These are phyloP conservation scores for Drosophila pectinifera DNA, from an alignment of 1,140 invertebrate species.

Conservation along the genomic window DNA sequence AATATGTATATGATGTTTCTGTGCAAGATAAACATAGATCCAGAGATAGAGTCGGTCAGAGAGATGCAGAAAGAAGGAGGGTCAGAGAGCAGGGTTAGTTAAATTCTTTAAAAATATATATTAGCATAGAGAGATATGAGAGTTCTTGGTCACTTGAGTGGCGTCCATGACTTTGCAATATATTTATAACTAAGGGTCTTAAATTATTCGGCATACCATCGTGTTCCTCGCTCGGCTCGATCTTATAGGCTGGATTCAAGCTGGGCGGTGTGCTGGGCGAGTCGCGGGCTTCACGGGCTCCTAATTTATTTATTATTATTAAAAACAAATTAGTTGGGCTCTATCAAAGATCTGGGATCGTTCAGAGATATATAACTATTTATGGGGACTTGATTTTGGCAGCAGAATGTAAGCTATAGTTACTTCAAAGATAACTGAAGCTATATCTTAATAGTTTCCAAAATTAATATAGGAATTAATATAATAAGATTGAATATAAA, in stretches of 20 bases:
- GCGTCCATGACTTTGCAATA: not conserved
- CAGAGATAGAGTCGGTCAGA: conserved; percentile 22
- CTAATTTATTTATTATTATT: conserved; percentile 43
- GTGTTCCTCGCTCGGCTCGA: conserved; percentile 78
- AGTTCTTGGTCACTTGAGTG: conserved; percentile 49
- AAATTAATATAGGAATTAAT: not conserved
- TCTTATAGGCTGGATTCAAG: conserved; percentile 83
- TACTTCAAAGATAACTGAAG: not conserved
- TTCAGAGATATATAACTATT: not conserved
- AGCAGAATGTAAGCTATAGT: not conserved
- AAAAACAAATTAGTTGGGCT: conserved; percentile 1
- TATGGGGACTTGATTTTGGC: conserved; percentile 18
- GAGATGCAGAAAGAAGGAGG: conserved; percentile 1
- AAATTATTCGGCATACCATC: conserved; percentile 68
- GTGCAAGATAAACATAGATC: conserved; percentile 26
- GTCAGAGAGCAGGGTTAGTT: conserved; percentile 10
- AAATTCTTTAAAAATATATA: not conserved
- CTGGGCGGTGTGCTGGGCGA: conserved; percentile 84
- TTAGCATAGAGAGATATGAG: not conserved
- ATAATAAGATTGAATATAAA: too few species aligned
- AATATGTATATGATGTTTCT: conserved; percentile 86
- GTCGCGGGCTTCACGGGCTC: conserved; percentile 77
- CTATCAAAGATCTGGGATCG: not conserved
- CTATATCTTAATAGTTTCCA: too few species aligned
- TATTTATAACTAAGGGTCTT: not conserved